Evolutionary conservation across 92 coral and sea anemone genomes (phyloP).

Genomic region (Porites lobata): DNA sequence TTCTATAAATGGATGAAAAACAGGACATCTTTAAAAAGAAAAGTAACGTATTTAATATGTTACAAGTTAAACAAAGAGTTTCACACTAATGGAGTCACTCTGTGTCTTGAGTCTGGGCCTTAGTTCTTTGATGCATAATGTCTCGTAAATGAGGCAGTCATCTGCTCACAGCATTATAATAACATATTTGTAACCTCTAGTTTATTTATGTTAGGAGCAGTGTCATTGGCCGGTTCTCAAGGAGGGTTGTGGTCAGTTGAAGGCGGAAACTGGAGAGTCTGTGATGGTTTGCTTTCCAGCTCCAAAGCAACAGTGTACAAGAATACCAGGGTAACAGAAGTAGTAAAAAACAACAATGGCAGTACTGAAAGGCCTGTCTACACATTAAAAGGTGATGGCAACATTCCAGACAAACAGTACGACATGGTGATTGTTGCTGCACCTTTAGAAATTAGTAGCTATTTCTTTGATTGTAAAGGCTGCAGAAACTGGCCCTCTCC

Average conservation of each 20-base stretch:
- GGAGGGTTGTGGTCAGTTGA: constrained; percentile 96
- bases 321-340: constrained; percentile 74
- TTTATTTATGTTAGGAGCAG: constrained; percentile 74
- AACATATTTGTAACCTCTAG: neutral
- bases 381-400: constrained; percentile 54
- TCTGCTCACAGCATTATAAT: no score
- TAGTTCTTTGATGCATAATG: no score
- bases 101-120: no score
- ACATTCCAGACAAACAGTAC: constrained; percentile 54
- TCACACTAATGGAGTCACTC: no score
- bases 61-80: no score
- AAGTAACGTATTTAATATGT: no score
- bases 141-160: no score
- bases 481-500: constrained; percentile 89
- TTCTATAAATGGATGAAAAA: no score
- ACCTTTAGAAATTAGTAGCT: constrained; percentile 69
- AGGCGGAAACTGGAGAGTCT: constrained; percentile 95
- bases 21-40: no score
- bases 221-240: constrained; percentile 92
- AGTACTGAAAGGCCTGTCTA: constrained; percentile 54
- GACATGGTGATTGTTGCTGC: constrained; percentile 93
- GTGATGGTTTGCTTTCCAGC: constrained; percentile 81
- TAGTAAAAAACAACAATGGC: constrained; percentile 50
- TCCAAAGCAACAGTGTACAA: constrained; percentile 77
- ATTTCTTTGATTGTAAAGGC: constrained; percentile 80